phyloP scores from a whole-genome alignment of 2,797 vertebrate genomes.

The Cephalopachus bancanus region DNA sequence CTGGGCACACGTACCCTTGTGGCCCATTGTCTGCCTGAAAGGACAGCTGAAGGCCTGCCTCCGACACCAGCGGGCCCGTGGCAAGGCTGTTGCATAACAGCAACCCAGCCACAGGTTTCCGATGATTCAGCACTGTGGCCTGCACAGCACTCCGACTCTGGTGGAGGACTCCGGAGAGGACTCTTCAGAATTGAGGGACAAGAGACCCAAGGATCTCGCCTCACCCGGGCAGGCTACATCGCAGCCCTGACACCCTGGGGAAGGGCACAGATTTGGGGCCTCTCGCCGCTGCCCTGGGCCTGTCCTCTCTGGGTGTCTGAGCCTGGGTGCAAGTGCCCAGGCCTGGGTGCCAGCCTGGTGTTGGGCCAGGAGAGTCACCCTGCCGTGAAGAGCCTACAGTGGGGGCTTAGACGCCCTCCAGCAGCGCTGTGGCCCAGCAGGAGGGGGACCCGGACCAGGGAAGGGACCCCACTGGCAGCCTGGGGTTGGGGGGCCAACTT shows the following conservation, averaged over 20 bases:
- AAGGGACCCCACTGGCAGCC: slow-evolving; percentile 47
- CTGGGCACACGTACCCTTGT: not conserved
- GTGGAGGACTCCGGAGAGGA: not conserved
- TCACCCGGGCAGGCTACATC: not conserved
- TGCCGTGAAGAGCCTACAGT: not conserved
- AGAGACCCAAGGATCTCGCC: not conserved
- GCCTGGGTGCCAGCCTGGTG: not conserved
- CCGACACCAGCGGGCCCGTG: not conserved
- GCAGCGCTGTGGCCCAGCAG: not conserved
- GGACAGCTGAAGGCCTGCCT: slow-evolving; percentile 32
- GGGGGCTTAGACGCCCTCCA: not conserved
- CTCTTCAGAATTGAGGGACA: not conserved
- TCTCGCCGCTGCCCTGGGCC: not conserved
- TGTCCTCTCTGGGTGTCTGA: not conserved
- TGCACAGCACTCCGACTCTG: not conserved
- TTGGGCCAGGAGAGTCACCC: not conserved
- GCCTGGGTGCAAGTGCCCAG: not conserved
- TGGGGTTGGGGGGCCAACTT: slow-evolving; percentile 51
- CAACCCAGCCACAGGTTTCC: slow-evolving; percentile 19
- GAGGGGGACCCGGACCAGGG: not conserved
- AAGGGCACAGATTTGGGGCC: not conserved
- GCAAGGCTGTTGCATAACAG: slow-evolving; percentile 63
- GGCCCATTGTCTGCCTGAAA: slow-evolving; percentile 26
- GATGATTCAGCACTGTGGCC: slow-evolving; percentile 81
- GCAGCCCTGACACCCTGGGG: not conserved